Evolutionary conservation across 2,888 invertebrate species (phyloP), one percentile per base, ranked within the genome.

Genomic region (Drosophila atripex): DNA sequence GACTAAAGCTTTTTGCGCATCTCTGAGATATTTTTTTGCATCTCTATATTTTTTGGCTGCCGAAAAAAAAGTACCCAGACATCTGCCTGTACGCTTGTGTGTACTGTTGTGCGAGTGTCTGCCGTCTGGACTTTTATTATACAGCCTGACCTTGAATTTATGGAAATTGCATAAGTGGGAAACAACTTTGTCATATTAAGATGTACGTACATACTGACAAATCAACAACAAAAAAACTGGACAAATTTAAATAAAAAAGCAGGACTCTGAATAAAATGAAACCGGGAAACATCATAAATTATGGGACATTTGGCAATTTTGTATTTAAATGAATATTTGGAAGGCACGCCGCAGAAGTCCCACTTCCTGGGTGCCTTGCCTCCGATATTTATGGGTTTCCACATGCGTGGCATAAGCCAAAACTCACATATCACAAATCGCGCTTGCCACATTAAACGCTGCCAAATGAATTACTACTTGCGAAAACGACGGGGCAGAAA

Each of bases 131-230:
- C 71, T 71, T 85, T 85, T 79, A 82, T 82, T 82, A 78, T 82
- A 72, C 57, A 28, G 68, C 63, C 71, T 76, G 82, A 82, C 82
- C 82, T 85, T 82, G 86, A 82, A 82, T 82, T 82, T 82, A 82
- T 82, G 82, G 86, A 83, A 82, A 82, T 82, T 83, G 86, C 80
- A 76, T 86, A 85, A 82, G 80, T 83, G 82, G 69, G 80, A 83
- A 35, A 85, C 74, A 77, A 85, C 78, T 82, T 85, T 85, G 82
- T 79, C 82, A 85, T 83, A 85, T 85, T 82, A 71, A 80, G 73
- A 80, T 70, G 70, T 71, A 63, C 61, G 53, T 39, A 39, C 45
- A 38, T 16, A 30, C 45, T 2, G 21, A 18, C 39, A 16, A 16
- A 16, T 4, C 9, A 41, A 18, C 2, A 35, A 32, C 12, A 47